Evolutionary conservation across 2,797 vertebrate genomes (phyloP).

Genomic region (Cynodonichthys magdalenae): DNA sequence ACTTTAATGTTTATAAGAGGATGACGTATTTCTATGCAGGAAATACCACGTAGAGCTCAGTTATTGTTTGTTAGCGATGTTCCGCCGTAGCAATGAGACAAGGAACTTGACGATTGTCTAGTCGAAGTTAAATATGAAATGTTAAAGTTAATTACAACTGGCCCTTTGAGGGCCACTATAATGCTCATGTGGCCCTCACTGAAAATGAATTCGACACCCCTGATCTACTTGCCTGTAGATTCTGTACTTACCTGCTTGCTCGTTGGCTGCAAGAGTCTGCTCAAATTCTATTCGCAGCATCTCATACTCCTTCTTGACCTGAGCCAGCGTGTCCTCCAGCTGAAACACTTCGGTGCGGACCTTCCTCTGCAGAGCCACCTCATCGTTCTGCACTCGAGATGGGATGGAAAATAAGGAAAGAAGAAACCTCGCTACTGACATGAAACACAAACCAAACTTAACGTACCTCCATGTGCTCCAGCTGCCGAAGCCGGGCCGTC

Average conservation of each 20-base stretch:
- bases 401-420: background rate
- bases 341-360: constrained; percentile 97
- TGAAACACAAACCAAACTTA: background rate
- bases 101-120: no score
- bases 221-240: background rate
- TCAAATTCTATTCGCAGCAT: constrained; percentile 98
- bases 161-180: no score
- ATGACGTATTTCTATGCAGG: no score
- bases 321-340: constrained; percentile 95
- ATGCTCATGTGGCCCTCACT: no score
- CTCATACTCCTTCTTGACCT: constrained; percentile 98
- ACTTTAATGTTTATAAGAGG: no score
- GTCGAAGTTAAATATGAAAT: no score
- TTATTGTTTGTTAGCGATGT: no score
- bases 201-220: no score
- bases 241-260: constrained; percentile 91
- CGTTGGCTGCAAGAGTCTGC: constrained; percentile 96
- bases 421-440: background rate
- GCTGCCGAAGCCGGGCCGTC: constrained; percentile 90
- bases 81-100: no score
- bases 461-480: constrained; percentile 95
- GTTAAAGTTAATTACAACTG: no score
- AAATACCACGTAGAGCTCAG: no score
- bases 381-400: constrained; percentile 86
- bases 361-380: constrained; percentile 94